phyloP scores from a whole-genome alignment of 1,140 invertebrate genomes.

The Aricia agestis region DNA sequence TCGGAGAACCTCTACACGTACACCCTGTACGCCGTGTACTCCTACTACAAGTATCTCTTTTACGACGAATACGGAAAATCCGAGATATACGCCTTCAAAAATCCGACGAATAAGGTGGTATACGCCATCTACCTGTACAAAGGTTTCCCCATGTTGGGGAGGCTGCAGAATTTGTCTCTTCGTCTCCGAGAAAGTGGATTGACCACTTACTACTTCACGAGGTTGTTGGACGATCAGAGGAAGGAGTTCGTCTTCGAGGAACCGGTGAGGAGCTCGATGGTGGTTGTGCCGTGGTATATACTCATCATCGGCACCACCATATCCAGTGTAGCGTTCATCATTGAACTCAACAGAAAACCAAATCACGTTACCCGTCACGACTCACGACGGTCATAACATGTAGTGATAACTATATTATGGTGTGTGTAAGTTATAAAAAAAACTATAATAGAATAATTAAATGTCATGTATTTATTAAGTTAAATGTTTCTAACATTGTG shows the following conservation, averaged over 20 bases:
- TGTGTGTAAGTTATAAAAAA: too few species aligned
- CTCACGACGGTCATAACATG: too few species aligned
- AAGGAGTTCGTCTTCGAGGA: conserved; percentile 22
- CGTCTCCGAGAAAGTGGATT: conserved; percentile 46
- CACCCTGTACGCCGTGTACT: conserved; percentile 31
- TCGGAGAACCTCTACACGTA: conserved; percentile 34
- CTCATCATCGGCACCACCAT: conserved; percentile 29
- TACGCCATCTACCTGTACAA: conserved; percentile 48
- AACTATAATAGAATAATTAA: too few species aligned
- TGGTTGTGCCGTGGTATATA: conserved; percentile 39
- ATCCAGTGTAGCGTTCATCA: conserved; percentile 28
- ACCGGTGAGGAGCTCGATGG: conserved; percentile 1
- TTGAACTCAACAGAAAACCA: conserved; percentile 32
- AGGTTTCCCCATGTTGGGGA: conserved; percentile 43
- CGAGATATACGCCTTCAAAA: conserved; percentile 34
- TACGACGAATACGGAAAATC: conserved; percentile 32
- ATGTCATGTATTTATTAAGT: too few species aligned
- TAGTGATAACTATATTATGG: too few species aligned
- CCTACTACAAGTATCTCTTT: conserved; percentile 37
- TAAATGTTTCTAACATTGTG: too few species aligned
- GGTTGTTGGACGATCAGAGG: conserved; percentile 23
- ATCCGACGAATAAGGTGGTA: conserved; percentile 37
- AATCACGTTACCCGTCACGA: too few species aligned
- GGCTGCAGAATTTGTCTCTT: conserved; percentile 30
- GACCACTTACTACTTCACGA: conserved; percentile 25